Percentiles rank a stretch among this genome's conserved stretches.
phyloP scores from a whole-genome alignment of 2,888 invertebrate species.

The Troides helena region DNA sequence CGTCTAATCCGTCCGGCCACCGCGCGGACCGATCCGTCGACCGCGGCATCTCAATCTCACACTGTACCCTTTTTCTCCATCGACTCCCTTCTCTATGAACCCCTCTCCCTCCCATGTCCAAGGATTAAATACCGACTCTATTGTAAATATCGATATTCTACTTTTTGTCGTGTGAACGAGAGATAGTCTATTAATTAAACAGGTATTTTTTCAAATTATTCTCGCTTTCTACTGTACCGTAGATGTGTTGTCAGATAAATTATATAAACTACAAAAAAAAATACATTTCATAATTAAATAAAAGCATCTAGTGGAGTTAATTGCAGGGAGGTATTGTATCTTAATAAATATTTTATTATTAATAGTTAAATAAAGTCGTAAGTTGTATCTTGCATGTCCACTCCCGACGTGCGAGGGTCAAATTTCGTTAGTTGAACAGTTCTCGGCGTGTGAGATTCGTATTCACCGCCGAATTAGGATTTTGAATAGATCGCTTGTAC shows the following conservation, averaged over 20 bases:
- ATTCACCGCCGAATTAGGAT: constrained; percentile 46
- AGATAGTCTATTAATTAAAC: constrained; percentile 77
- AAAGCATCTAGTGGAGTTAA: constrained; percentile 75
- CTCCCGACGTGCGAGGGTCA: constrained; percentile 56
- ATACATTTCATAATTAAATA: constrained; percentile 76
- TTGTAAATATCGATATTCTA: constrained; percentile 78
- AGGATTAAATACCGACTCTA: constrained; percentile 57
- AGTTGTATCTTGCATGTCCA: constrained; percentile 62
- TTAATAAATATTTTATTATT: constrained; percentile 74
- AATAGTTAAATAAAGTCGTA: constrained; percentile 74
- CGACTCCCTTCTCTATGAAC: constrained; percentile 38
- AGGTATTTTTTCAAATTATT: constrained; percentile 79
- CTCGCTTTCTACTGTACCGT: constrained; percentile 80
- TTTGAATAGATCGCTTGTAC: constrained; percentile 57
- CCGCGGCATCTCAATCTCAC: constrained; percentile 61
- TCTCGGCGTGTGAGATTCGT: constrained; percentile 45
- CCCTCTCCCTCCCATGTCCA: constrained; percentile 39
- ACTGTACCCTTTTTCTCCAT: constrained; percentile 38
- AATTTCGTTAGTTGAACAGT: constrained; percentile 54
- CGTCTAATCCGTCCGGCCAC: constrained; percentile 51
- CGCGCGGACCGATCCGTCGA: constrained; percentile 60
- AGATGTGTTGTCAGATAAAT: constrained; percentile 79
- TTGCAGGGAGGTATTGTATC: constrained; percentile 74
- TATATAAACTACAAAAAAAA: constrained; percentile 72
- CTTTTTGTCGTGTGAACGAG: constrained; percentile 79